A percentile compares a stretch with the other conserved stretches of the same genome.
phyloP scores from a whole-genome alignment of 1,140 invertebrate genomes.

The Meloidogyne exigua region DNA sequence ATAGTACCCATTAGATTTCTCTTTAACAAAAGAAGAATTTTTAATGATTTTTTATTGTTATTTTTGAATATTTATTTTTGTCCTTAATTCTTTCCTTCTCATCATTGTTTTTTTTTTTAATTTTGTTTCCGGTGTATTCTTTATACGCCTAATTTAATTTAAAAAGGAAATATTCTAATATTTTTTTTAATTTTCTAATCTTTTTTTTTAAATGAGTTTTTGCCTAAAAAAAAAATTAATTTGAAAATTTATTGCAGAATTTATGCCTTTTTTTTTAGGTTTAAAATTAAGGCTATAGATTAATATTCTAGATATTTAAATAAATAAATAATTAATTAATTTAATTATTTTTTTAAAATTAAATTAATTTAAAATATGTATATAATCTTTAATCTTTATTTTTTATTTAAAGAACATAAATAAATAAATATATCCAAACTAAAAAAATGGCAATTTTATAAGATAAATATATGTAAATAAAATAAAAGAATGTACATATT shows the following conservation, averaged over 20 bases:
- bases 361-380: background rate
- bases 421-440: background rate
- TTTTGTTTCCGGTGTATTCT: background rate
- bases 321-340: background rate
- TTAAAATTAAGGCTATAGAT: background rate
- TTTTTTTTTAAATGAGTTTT: background rate
- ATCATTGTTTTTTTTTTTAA: background rate
- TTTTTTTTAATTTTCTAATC: background rate
- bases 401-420: background rate
- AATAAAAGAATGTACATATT: too few species aligned
- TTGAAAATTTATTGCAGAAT: background rate
- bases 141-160: background rate
- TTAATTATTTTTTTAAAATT: background rate
- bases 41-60: too few species aligned
- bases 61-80: background rate
- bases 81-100: background rate
- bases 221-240: background rate
- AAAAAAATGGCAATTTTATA: background rate
- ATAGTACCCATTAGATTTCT: background rate
- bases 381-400: background rate
- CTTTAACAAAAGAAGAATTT: too few species aligned
- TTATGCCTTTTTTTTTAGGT: too few species aligned
- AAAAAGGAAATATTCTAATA: too few species aligned
- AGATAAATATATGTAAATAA: background rate
- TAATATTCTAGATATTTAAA: background rate